A percentile compares a stretch with the other conserved stretches of the same genome.
Evolutionary conservation across 2,113 vertebrate species (phyloP).

Genomic region (Chaetops frenatus): DNA sequence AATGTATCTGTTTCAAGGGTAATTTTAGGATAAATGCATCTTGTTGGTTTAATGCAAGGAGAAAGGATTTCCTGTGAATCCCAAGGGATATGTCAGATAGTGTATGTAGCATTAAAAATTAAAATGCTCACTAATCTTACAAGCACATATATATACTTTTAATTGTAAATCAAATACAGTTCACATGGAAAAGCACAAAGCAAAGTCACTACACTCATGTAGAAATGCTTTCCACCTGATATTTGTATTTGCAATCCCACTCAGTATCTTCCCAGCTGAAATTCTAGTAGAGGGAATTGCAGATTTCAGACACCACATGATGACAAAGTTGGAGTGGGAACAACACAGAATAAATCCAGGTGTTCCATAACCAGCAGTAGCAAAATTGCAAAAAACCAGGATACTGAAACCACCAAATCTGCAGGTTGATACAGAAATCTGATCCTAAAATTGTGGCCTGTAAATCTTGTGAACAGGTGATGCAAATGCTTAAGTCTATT

Average conservation of each 20-base stretch:
- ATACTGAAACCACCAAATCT: background rate
- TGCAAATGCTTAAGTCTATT: background rate
- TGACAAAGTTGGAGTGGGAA: background rate
- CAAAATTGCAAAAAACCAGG: background rate
- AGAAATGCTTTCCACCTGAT: background rate
- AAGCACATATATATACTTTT: background rate
- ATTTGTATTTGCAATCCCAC: background rate
- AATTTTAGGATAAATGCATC: background rate
- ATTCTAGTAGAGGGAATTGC: background rate
- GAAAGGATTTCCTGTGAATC: background rate
- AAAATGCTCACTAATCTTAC: constrained; percentile 3
- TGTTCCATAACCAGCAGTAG: accelerated
- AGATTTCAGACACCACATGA: background rate
- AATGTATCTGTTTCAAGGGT: background rate
- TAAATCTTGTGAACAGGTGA: background rate
- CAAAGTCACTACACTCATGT: background rate
- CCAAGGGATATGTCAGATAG: background rate
- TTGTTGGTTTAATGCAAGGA: background rate
- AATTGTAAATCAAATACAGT: background rate
- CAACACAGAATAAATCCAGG: background rate
- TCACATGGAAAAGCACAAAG: background rate
- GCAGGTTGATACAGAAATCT: background rate
- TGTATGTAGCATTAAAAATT: background rate
- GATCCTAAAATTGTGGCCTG: background rate
- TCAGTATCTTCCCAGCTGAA: background rate